Percentiles rank a stretch among this genome's conserved stretches.
Conservation (phyloP, 2,113 vertebrate genomes). For the Atrichornis clamosus region DNA sequence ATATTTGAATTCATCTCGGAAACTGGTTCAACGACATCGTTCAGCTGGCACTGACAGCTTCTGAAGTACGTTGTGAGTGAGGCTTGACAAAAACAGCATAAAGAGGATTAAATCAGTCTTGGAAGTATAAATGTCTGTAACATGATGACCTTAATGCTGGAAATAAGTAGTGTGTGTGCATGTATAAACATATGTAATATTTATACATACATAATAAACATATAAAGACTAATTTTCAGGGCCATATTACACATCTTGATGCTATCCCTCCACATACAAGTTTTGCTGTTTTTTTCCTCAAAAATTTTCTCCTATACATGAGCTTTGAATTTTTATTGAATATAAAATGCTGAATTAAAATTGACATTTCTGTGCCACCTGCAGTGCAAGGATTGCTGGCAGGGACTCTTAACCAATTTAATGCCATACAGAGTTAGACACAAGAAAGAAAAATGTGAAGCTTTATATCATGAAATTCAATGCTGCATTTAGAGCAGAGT, state of each 20-base stretch:
- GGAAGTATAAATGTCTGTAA: background rate
- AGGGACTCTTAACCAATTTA: background rate
- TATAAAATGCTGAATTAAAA: slow-evolving; percentile 1
- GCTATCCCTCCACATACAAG: background rate
- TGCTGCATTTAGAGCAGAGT: background rate
- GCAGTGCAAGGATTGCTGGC: background rate
- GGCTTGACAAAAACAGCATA: background rate
- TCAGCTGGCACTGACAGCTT: background rate
- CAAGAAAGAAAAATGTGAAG: background rate
- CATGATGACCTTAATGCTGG: background rate
- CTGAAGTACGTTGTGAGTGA: background rate
- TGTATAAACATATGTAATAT: background rate
- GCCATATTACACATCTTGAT: background rate
- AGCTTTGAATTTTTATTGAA: slow-evolving; percentile 11
- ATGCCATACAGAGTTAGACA: background rate
- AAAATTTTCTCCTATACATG: background rate
- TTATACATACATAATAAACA: background rate
- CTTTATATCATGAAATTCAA: background rate
- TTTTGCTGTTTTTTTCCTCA: background rate
- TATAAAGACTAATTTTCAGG: background rate
- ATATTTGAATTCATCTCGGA: background rate
- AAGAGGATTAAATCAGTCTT: background rate
- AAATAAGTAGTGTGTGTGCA: background rate
- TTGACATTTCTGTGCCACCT: slow-evolving; percentile 21
- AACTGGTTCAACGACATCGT: background rate